Conservation (phyloP, 2,797 vertebrate genomes). For the Spheniscus humboldti region DNA sequence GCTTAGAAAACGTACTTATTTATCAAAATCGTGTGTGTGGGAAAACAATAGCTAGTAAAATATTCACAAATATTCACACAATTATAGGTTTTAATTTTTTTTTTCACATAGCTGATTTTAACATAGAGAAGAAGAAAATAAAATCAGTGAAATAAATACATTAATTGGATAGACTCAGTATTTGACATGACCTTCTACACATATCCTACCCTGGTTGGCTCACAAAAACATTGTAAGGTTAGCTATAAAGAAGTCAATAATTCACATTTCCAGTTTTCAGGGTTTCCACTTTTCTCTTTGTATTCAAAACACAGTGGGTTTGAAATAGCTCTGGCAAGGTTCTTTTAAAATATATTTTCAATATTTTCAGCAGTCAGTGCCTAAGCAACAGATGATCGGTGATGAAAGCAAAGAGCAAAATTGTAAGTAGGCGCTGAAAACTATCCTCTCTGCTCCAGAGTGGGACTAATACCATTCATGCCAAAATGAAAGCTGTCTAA, state of each 20-base stretch:
- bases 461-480: not conserved
- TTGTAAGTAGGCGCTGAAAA: not conserved
- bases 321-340: not conserved
- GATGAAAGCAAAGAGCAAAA: not conserved
- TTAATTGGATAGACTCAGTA: not conserved
- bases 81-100: not conserved
- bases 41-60: not conserved
- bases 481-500: not conserved
- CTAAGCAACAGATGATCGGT: not conserved
- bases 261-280: not conserved
- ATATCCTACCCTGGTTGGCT: not conserved
- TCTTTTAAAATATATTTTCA: not conserved
- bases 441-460: not conserved
- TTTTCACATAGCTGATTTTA: not conserved
- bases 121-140: not conserved
- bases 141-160: not conserved
- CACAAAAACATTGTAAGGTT: not conserved
- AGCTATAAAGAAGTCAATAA: not conserved
- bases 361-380: not conserved
- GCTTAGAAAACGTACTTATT: not conserved
- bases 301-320: not conserved
- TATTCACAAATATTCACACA: not conserved
- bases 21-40: not conserved
- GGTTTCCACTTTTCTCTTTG: not conserved
- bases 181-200: not conserved